Evolutionary conservation across 2,797 vertebrate genomes (phyloP).

Genomic region (Propithecus deckenii): DNA sequence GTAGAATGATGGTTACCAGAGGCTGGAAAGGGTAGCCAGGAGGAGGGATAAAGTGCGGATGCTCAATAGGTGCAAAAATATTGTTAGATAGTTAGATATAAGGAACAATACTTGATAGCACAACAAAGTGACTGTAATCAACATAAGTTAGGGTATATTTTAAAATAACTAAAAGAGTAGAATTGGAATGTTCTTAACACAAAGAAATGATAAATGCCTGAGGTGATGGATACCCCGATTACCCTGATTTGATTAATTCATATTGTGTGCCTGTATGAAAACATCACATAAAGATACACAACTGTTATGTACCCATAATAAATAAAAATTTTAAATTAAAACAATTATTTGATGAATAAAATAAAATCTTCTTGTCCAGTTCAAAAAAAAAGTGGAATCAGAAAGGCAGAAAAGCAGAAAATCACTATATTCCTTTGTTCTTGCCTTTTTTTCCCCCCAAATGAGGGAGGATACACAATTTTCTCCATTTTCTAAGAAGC

Average conservation of each 20-base stretch:
- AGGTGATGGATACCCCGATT: neutral
- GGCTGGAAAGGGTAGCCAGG: neutral
- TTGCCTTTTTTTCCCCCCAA: neutral
- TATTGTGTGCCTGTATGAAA: neutral
- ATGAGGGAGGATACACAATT: neutral
- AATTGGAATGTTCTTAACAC: neutral
- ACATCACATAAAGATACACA: neutral
- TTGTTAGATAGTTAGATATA: neutral
- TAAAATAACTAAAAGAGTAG: neutral
- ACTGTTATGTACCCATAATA: neutral
- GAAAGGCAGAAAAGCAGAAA: constrained; percentile 18
- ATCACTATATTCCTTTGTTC: neutral
- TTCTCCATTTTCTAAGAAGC: neutral
- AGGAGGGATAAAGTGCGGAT: neutral
- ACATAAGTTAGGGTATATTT: neutral
- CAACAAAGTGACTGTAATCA: neutral
- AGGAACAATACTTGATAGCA: neutral
- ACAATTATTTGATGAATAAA: neutral
- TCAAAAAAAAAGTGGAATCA: neutral
- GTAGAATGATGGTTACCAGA: no score
- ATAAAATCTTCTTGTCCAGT: neutral
- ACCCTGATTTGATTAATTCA: neutral
- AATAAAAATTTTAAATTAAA: neutral
- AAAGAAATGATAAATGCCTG: neutral
- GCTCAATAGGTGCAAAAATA: neutral